Evolutionary conservation across 2,888 invertebrate species (phyloP), one percentile per base, ranked within the genome.

Genomic region (Mimas tiliae): DNA sequence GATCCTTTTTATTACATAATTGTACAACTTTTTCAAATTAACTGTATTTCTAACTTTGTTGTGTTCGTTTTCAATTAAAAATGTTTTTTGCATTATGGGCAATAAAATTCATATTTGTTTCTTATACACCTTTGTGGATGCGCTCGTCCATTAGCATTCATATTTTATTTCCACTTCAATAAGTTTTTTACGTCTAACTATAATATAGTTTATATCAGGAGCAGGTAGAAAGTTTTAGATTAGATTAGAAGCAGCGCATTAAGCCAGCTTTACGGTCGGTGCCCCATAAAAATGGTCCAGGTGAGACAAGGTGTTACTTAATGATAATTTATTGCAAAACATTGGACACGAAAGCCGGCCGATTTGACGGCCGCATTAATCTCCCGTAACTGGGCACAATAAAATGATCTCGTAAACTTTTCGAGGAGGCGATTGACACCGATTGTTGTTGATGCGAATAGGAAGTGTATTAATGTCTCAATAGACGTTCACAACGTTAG

Each of bases 321-420:
- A 91, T 89, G 86, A 82, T 90, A 91, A 93, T 93, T 91, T 93
- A 93, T 91, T 90, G 91, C 89, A 82, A 83, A 85, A 87, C 87
- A 83, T 78, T 78, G 82, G 80, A 83, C 82, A 82, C 82, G 79
- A 81, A 79, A 81, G 78, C 79, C 76, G 80, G 69, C 76, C 77
- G 78, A 83, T 83, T 88, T 86, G 86, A 88, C 80, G 87, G 89
- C 85, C 84, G 71, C 88, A 91, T 92, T 88, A 90, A 91, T 92
- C 89, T 90, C 83, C 75, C 73, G 82, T 89, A 89, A 91, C 84
- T 80, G 86, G 83, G 77, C 74, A 83, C 80, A 80, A 85, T 87
- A 86, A 87, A 88, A 67, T 68, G 70, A 67, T 68, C 65, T 65
- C 55, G 68, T 66, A 63, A 65, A 64, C 27, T 63, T 48, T 64